A percentile compares a stretch with the other conserved stretches of the same genome.
Evolutionary conservation across 1,140 invertebrate genomes (phyloP).

Genomic region (Anastrepha ludens): DNA sequence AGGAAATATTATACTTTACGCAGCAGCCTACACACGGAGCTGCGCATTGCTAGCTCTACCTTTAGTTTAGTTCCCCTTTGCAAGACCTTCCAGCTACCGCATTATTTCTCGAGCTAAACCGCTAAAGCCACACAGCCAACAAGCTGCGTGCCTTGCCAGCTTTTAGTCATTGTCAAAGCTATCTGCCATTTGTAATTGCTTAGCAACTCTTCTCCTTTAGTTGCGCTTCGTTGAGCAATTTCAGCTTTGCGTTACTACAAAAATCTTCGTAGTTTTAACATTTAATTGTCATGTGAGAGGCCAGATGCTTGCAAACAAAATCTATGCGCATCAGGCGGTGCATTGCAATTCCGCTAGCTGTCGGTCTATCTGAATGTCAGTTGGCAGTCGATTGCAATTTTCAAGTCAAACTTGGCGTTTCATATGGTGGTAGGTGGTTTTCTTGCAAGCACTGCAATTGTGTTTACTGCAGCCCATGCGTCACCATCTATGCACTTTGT

Average conservation of each 20-base stretch:
- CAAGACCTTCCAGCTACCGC: background rate
- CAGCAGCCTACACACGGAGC: too few relatives aligned
- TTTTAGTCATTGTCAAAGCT: constrained; percentile 23
- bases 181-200: constrained; percentile 7
- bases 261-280: background rate
- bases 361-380: too few relatives aligned
- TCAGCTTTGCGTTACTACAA: background rate
- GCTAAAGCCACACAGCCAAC: background rate
- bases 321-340: background rate
- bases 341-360: background rate
- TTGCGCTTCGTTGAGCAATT: background rate
- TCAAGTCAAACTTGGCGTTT: background rate
- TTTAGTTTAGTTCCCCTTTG: too few relatives aligned
- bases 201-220: background rate
- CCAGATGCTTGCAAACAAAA: background rate
- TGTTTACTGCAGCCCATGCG: background rate
- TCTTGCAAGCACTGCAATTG: background rate
- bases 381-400: background rate
- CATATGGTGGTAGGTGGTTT: background rate
- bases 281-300: constrained; percentile 9
- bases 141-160: background rate
- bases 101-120: constrained; percentile 19
- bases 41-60: too few relatives aligned
- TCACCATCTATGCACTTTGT: background rate
- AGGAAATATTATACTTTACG: too few relatives aligned